phyloP scores from a whole-genome alignment of 1,140 invertebrate genomes.

The Bombus impatiens region DNA sequence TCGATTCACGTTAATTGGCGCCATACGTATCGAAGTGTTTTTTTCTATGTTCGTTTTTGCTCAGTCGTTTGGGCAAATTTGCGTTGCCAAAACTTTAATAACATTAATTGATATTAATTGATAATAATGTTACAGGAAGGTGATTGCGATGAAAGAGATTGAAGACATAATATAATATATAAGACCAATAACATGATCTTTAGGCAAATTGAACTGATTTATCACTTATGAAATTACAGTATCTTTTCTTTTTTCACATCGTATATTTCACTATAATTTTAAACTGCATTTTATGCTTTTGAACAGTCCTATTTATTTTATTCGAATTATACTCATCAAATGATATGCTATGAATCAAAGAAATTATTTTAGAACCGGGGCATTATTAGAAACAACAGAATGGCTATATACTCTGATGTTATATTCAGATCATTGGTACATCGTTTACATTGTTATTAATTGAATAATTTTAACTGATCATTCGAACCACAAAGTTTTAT shows the following conservation, averaged over 20 bases:
- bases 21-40: not conserved
- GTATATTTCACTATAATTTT: not conserved
- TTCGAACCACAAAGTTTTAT: not conserved
- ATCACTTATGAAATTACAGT: not conserved
- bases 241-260: not conserved
- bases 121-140: not conserved
- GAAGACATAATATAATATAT: not conserved
- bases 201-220: not conserved
- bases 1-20: too few relatives aligned
- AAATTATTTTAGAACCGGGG: conserved; percentile 6
- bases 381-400: conserved; percentile 8
- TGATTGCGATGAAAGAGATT: not conserved
- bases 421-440: not conserved
- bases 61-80: not conserved
- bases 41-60: not conserved
- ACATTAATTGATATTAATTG: conserved; percentile 2
- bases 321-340: not conserved
- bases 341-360: not conserved
- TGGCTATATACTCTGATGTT: not conserved
- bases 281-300: not conserved
- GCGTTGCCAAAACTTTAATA: conserved; percentile 1
- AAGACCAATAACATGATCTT: not conserved
- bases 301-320: not conserved
- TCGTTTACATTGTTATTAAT: not conserved
- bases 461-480: not conserved